A percentile compares a stretch with the other conserved stretches of the same genome.
phyloP scores from a whole-genome alignment of 2,888 invertebrate genomes.

The Mactromeris polynyma region DNA sequence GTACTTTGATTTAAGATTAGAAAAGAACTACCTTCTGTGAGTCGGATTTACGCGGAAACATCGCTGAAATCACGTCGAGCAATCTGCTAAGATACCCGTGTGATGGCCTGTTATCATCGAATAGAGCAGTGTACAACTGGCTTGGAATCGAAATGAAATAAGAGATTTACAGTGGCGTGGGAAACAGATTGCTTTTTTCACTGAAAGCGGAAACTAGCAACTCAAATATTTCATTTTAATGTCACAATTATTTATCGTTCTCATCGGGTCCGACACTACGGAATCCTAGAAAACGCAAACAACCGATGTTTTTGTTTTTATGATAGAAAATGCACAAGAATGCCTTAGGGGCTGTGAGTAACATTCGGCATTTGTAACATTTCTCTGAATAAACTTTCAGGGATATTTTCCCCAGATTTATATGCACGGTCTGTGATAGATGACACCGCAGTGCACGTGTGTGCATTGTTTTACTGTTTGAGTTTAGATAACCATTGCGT shows the following conservation, averaged over 20 bases:
- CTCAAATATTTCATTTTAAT: slow-evolving; percentile 60
- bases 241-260: slow-evolving; percentile 60
- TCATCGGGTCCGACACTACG: not conserved
- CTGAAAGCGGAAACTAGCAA: slow-evolving; percentile 53
- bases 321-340: slow-evolving; percentile 21
- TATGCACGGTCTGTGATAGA: not conserved
- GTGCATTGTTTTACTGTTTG: not conserved
- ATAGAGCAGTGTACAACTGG: not conserved
- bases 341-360: slow-evolving; percentile 16
- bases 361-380: slow-evolving; percentile 22
- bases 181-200: slow-evolving; percentile 45
- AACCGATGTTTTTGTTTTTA: slow-evolving; percentile 27
- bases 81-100: no score
- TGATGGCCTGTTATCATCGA: no score
- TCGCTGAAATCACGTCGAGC: no score
- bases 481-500: not conserved
- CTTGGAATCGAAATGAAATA: slow-evolving; percentile 18
- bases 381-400: not conserved
- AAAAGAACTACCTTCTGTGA: no score
- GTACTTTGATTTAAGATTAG: no score
- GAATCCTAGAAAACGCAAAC: slow-evolving; percentile 1
- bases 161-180: slow-evolving; percentile 50
- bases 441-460: not conserved
- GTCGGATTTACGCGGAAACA: no score
- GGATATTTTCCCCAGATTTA: slow-evolving; percentile 1